Conservation (phyloP, 2,888 invertebrate genomes). For the Mimumesa dahlbomi region DNA sequence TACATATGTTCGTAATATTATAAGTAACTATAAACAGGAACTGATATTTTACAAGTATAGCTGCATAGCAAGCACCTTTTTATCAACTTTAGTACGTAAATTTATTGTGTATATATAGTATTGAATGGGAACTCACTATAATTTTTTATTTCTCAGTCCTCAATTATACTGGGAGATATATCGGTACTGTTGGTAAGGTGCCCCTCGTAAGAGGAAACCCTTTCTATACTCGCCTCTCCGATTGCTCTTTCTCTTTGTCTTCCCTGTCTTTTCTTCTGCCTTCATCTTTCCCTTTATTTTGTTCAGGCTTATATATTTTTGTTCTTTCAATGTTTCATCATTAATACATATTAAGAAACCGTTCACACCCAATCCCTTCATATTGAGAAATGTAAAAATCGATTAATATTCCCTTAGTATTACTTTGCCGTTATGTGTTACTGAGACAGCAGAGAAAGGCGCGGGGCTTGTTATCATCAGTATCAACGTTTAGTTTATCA, state of each 20-base stretch:
- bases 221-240: conserved; percentile 66
- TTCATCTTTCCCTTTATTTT: conserved; percentile 42
- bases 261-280: conserved; percentile 38
- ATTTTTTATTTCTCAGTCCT: conserved; percentile 80
- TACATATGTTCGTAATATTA: conserved; percentile 6
- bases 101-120: conserved; percentile 24
- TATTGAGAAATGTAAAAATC: not conserved
- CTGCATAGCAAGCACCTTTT: conserved; percentile 25
- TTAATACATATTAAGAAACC: not conserved
- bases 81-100: conserved; percentile 29
- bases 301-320: conserved; percentile 51
- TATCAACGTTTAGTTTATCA: conserved; percentile 67
- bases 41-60: conserved; percentile 7
- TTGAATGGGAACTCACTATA: conserved; percentile 64
- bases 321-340: conserved; percentile 41
- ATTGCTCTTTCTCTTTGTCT: conserved; percentile 56
- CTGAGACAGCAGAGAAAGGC: conserved; percentile 58
- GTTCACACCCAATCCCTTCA: not conserved
- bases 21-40: no score
- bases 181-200: conserved; percentile 81
- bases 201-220: conserved; percentile 73
- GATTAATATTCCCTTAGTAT: not conserved
- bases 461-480: conserved; percentile 73
- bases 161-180: conserved; percentile 81
- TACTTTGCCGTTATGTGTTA: conserved; percentile 16